Base-by-base conservation (phyloP, 1,140 invertebrate genomes). In the Lucilia cuprina region DNA sequence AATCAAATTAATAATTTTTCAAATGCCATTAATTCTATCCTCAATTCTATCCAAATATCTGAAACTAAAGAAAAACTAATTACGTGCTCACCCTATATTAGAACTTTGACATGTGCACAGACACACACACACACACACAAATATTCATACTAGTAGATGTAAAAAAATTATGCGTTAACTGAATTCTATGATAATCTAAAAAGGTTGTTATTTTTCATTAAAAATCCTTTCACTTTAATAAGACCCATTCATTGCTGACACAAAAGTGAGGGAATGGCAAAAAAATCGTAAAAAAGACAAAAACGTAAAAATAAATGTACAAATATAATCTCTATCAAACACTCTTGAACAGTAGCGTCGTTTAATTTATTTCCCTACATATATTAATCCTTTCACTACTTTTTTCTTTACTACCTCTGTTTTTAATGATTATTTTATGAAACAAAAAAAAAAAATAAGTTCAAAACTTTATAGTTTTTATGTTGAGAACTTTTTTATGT, bases 211-310 rank as follows among this genome's bases (percentile, higher is more conserved):
- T 70, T 70, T 70, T 70, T 21, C 21, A 70, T 70, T 70, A 25
- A 21, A 70, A 70, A 70, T 70, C 65, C 65, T 70, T 70, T 70
- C n/a, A 70, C n/a, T 70, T 70, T 70, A 70, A 70, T 70, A 70
- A 70, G 65, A 70, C 5, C 65, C 41, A 41, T 41, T 41, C 41
- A 41, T 41, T 41, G 41, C 41, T 41, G 10, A 5, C 41, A 41
- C 41, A 41, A 41, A 5, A 41, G 41, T 8, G 10, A 41, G 41
- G 10, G 41, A 41, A 41, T 5, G 25, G 3, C 25, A 30, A 30
- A 30, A 30, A 3, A 30, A 30, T n/a, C 25, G 25, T 41, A 41
- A 41, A 10, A 41, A 41, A 41, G 10, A 41, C 5, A 41, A 5
- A 41, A 41, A 41, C 41, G 41, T 30, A 41, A 41, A 41, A 21